Evolutionary conservation across 2,113 vertebrate genomes (phyloP).

Genomic region (Tricholaema leucomelas): DNA sequence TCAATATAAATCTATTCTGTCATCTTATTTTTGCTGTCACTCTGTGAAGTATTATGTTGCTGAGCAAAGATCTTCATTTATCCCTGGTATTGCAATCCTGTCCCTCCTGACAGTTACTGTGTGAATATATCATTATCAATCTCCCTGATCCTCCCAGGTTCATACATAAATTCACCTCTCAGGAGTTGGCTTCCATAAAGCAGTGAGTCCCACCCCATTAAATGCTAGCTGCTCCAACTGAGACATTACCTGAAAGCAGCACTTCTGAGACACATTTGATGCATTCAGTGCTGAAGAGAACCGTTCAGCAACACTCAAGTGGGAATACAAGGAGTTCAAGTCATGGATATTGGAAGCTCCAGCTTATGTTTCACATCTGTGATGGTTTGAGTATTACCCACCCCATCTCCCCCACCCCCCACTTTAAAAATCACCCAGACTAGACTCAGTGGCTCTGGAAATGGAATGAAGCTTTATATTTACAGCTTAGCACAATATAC

Average conservation of each 20-base stretch:
- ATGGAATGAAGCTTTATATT: too few species aligned
- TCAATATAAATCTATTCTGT: constrained; percentile 42
- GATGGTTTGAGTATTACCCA: too few species aligned
- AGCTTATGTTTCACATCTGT: not conserved
- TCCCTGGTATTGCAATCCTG: not conserved
- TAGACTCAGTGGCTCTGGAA: too few species aligned
- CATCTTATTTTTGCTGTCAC: constrained; percentile 39
- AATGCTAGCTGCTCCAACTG: not conserved
- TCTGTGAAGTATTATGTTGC: constrained; percentile 1
- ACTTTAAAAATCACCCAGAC: too few species aligned
- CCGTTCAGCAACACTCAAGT: not conserved
- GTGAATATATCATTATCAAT: constrained; percentile 54
- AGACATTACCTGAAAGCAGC: not conserved
- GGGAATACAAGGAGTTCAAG: not conserved
- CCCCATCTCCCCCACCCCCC: too few species aligned
- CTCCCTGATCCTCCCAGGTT: constrained; percentile 45
- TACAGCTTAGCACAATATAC: too few species aligned
- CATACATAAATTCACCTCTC: constrained; percentile 42
- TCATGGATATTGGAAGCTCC: not conserved
- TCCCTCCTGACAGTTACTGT: constrained; percentile 28
- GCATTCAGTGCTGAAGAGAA: not conserved
- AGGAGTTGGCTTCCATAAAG: constrained; percentile 22
- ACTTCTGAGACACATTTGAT: not conserved
- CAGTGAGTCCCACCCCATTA: constrained; percentile 10
- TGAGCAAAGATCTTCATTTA: constrained; percentile 53